Evolutionary conservation across 2,113 vertebrate genomes (phyloP).

Genomic region (Archocentrus centrarchus): DNA sequence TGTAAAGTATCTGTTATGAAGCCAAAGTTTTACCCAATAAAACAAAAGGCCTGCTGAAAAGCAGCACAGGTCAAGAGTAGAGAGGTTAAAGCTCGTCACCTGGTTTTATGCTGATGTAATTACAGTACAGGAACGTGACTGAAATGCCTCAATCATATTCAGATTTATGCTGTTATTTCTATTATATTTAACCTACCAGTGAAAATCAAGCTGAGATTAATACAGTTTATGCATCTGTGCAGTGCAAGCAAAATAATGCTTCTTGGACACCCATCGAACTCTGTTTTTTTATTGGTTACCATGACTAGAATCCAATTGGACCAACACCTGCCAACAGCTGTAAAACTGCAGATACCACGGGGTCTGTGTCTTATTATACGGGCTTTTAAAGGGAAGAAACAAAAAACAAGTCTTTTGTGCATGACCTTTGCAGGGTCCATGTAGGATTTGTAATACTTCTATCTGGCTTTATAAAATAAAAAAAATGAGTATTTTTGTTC

Average conservation of each 20-base stretch:
- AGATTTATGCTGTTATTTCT: background rate
- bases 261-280: background rate
- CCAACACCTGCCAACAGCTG: conserved; percentile 41
- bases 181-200: background rate
- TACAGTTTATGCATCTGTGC: background rate
- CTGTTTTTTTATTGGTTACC: conserved; percentile 37
- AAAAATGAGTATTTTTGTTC: too few species aligned
- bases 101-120: conserved; percentile 14
- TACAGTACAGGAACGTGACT: background rate
- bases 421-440: background rate
- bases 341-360: conserved; percentile 4
- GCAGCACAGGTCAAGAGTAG: background rate
- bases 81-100: background rate
- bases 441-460: background rate
- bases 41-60: conserved; percentile 34
- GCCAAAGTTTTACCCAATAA: conserved; percentile 42
- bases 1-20: conserved; percentile 51
- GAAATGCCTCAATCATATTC: background rate
- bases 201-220: background rate
- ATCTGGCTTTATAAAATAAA: background rate
- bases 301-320: conserved; percentile 38
- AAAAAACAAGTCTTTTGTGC: background rate
- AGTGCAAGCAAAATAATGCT: background rate
- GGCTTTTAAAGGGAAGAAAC: conserved; percentile 2
- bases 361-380: background rate